A percentile compares a stretch with the other conserved stretches of the same genome.
Conservation (phyloP, 1,140 invertebrate species). For the Trachelipus rathkii region DNA sequence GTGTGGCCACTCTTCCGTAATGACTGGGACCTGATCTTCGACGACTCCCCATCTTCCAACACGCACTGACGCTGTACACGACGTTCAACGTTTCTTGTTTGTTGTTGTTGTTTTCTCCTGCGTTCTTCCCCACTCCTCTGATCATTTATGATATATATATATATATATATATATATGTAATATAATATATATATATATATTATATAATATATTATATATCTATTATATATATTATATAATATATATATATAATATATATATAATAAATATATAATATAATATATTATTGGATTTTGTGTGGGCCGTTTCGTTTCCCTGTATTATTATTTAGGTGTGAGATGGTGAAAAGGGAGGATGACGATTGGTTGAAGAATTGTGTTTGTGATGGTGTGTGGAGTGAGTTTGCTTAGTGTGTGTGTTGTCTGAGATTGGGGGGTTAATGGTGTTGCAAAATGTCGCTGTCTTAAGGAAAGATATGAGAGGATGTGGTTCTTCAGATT, state of each 20-base stretch:
- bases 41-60: constrained; percentile 84
- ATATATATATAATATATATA: neutral
- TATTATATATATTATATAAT: neutral
- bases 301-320: no score
- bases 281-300: neutral
- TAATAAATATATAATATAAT: neutral
- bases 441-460: no score
- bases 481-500: no score
- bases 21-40: constrained; percentile 77
- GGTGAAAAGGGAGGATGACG: no score
- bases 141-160: neutral
- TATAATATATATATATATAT: neutral
- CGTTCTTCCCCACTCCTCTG: constrained; percentile 87
- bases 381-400: no score
- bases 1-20: constrained; percentile 76
- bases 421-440: no score
- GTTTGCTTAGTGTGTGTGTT: no score
- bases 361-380: no score
- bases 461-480: no score
- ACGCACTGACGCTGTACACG: constrained; percentile 81
- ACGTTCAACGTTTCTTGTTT: constrained; percentile 80
- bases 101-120: constrained; percentile 79
- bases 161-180: neutral
- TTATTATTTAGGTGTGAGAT: no score
- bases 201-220: neutral